phyloP scores from a whole-genome alignment of 2,113 vertebrate species.

The Geococcyx californianus region DNA sequence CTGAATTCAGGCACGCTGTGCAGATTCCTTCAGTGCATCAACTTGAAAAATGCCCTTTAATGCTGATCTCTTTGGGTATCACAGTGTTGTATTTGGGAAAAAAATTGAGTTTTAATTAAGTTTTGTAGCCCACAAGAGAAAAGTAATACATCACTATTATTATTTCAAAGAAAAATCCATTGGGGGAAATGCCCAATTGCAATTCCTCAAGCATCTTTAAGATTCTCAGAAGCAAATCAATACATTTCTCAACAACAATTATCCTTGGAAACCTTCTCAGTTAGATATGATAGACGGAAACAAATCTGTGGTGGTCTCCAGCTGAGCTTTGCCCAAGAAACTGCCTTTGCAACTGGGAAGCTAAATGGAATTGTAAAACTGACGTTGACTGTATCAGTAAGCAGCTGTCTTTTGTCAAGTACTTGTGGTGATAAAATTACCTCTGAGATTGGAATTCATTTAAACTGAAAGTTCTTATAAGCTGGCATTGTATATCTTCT shows the following conservation, averaged over 20 bases:
- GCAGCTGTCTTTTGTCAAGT: not conserved
- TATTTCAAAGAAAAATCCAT: slow-evolving; percentile 3
- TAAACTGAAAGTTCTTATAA: not conserved
- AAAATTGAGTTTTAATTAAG: slow-evolving; percentile 34
- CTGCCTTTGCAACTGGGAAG: not conserved
- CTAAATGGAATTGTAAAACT: not conserved
- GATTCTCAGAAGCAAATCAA: slow-evolving; percentile 24
- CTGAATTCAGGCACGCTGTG: not conserved
- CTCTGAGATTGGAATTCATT: not conserved
- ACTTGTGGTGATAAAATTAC: not conserved
- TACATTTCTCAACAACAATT: not conserved
- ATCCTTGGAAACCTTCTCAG: slow-evolving; percentile 6
- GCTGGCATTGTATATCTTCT: not conserved
- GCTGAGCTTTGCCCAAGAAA: not conserved
- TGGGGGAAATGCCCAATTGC: not conserved
- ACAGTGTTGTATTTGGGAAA: not conserved
- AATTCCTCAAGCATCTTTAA: slow-evolving; percentile 19
- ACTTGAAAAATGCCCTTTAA: not conserved
- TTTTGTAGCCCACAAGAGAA: not conserved
- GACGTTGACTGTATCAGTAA: not conserved
- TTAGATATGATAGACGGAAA: slow-evolving; percentile 10
- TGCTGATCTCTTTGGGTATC: not conserved
- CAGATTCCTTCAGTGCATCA: not conserved
- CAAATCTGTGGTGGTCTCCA: not conserved
- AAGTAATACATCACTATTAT: not conserved